Conservation (phyloP, 2,888 invertebrate species). For the Cephus rjabovi region DNA sequence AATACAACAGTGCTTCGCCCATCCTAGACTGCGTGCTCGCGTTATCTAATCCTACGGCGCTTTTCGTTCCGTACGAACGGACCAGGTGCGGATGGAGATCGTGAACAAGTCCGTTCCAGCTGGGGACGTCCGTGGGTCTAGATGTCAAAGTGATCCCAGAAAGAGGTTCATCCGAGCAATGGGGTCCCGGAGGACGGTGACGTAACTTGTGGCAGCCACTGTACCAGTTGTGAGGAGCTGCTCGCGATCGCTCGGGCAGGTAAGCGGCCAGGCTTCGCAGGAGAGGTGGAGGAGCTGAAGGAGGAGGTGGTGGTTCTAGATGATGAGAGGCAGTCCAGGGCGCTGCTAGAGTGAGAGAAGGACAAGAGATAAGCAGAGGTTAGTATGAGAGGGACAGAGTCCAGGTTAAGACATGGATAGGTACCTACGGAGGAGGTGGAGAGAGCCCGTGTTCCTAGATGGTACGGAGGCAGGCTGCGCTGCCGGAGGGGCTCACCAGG, state of each 20-base stretch:
- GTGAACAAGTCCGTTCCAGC: not conserved
- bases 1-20: not conserved
- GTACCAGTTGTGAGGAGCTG: constrained; percentile 39
- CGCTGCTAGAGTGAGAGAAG: constrained; percentile 54
- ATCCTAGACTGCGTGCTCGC: not conserved
- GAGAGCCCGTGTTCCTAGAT: not conserved
- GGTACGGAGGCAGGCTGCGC: not conserved
- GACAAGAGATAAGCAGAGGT: not conserved
- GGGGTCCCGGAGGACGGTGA: constrained; percentile 21
- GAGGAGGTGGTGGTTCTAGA: constrained; percentile 66
- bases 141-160: not conserved
- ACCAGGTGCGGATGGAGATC: no score
- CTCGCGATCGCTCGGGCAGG: constrained; percentile 47
- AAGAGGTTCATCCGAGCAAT: not conserved
- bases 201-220: constrained; percentile 57
- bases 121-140: not conserved
- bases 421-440: not conserved
- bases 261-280: constrained; percentile 69
- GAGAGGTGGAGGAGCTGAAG: constrained; percentile 68
- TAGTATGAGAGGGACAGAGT: not conserved
- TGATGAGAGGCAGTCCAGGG: constrained; percentile 68
- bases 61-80: no score
- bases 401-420: not conserved
- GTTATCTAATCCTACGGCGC: not conserved
- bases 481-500: constrained; percentile 42